Evolutionary conservation across 2,113 vertebrate species (phyloP).

Genomic region (Pluvianellus socialis): DNA sequence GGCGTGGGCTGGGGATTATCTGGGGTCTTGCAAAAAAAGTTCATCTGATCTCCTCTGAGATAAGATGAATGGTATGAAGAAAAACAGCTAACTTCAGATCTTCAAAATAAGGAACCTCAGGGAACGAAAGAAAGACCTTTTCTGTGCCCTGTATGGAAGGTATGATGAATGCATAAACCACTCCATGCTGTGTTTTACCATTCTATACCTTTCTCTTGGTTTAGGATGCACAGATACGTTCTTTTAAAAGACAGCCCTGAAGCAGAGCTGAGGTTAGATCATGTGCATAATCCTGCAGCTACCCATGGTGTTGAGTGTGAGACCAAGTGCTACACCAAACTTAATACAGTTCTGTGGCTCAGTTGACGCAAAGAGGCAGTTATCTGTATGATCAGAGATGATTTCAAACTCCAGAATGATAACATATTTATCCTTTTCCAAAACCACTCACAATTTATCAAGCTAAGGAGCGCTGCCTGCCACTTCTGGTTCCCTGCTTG

Average conservation of each 20-base stretch:
- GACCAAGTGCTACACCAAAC: too few relatives aligned
- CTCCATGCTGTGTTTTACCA: background rate
- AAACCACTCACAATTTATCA: background rate
- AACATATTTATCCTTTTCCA: background rate
- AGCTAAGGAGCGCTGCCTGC: background rate
- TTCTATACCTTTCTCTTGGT: background rate
- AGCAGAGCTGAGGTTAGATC: background rate
- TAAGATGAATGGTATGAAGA: background rate
- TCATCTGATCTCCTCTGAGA: background rate
- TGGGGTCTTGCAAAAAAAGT: background rate
- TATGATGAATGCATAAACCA: background rate
- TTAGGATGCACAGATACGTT: background rate
- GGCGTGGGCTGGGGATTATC: background rate
- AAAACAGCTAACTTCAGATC: background rate
- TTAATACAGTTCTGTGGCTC: background rate
- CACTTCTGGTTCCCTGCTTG: background rate
- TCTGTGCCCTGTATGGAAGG: background rate
- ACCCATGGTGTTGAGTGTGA: background rate
- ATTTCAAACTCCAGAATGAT: background rate
- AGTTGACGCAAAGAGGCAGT: background rate
- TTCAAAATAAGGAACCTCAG: background rate
- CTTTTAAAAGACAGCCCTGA: background rate
- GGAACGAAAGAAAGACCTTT: background rate
- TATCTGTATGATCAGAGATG: background rate
- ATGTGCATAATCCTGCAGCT: background rate